These are phyloP conservation scores for Tipula helvola DNA, from an alignment of 2,888 invertebrate species.

Conservation along the genomic window DNA sequence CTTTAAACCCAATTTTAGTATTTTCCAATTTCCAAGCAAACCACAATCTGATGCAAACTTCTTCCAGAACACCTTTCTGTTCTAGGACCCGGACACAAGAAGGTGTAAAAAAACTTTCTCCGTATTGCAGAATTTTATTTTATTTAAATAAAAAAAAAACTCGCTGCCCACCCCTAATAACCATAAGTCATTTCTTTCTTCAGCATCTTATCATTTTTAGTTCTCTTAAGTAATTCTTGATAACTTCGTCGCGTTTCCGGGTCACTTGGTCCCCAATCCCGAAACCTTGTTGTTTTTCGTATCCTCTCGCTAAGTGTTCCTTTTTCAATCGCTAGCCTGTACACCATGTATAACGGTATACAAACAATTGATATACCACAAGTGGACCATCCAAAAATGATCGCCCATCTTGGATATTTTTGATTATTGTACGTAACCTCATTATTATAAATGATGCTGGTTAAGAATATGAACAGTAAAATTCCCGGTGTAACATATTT, in stretches of 20 bases:
- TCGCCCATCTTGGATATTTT: conserved; percentile 46
- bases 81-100: no score
- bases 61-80: not conserved
- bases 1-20: no score
- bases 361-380: conserved; percentile 58
- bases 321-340: conserved; percentile 35
- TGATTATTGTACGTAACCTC: conserved; percentile 39
- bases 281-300: conserved; percentile 27
- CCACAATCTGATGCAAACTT: no score
- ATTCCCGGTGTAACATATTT: conserved; percentile 55
- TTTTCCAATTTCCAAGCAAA: no score
- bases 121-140: not conserved
- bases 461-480: conserved; percentile 55
- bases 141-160: not conserved
- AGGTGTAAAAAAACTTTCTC: not conserved
- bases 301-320: conserved; percentile 27
- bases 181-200: not conserved
- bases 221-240: not conserved
- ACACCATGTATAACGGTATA: conserved; percentile 58
- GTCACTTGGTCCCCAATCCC: conserved; percentile 46
- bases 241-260: not conserved
- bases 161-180: not conserved
- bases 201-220: not conserved
- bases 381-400: conserved; percentile 48
- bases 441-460: conserved; percentile 45